Evolutionary conservation across 2,797 vertebrate genomes (phyloP), one percentile per base, ranked within the genome.

Genomic region (Sebastes taczanowskii): DNA sequence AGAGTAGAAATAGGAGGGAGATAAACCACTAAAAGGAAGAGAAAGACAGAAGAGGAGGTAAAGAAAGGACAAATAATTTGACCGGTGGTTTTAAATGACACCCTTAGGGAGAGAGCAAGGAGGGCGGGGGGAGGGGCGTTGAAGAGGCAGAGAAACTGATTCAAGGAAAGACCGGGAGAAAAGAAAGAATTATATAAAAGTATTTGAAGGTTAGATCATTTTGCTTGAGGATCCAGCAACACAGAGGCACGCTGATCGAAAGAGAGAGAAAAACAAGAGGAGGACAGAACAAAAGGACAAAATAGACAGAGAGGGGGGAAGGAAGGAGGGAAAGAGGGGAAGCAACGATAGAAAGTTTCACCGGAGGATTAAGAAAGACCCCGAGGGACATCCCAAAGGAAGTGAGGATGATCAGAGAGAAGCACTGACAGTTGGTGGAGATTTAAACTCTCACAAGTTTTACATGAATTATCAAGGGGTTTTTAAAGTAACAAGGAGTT

Each of bases 321-420:
- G 74, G 38, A 73, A 76, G 64, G 69, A 78, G 7, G 71, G 18
- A 25, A 63, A 42, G 68, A 53, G 55, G 55, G 62, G n/a, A 77
- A 53, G 77, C 53, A 29, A 11, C 3, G 20, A 77, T 42, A 35
- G 52, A 78, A 23, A 81, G 71, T 81, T 91, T 89, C 78, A 81
- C 59, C 75, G 83, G 56, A 74, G 86, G 81, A 89, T 92, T 91
- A 85, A 27, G 79, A 86, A 32, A 71, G 69, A 86, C 87, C 89
- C 85, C 16, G 60, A 85, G 79, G 90, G 76, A 73, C 75, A 63
- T 76, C 84, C 87, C 83, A 78, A 68, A 86, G 87, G 81, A 86
- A 73, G 61, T 23, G 6, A 80, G 75, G 62, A 70, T 74, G 91
- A 90, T 93, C 87, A 92, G 73, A 92, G 83, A 67, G 79, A 80